Conservation (phyloP, 2,113 vertebrate species). For the Pseudorasbora parva region DNA sequence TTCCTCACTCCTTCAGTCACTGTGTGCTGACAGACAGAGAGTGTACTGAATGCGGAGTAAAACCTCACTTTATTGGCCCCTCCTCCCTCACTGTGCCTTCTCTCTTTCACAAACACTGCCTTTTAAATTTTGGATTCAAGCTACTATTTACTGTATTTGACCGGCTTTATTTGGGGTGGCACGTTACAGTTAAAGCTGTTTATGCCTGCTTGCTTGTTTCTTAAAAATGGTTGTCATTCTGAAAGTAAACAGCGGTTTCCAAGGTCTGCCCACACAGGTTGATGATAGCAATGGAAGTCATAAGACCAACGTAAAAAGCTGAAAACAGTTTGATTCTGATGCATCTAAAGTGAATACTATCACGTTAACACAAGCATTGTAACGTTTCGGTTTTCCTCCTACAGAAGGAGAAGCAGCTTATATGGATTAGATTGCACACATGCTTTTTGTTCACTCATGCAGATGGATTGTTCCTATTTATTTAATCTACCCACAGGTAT, state of each 20-base stretch:
- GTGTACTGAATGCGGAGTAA: constrained; percentile 16
- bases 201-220: background rate
- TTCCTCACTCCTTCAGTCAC: background rate
- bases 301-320: background rate
- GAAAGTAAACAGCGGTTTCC: background rate
- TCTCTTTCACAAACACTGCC: constrained; percentile 26
- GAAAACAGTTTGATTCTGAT: background rate
- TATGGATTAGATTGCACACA: background rate
- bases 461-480: background rate
- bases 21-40: constrained; percentile 14
- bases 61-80: constrained; percentile 40
- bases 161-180: background rate
- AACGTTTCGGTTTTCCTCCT: background rate
- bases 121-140: background rate
- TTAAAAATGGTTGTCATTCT: background rate
- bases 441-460: background rate
- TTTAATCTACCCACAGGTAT: background rate
- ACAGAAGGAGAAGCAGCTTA: background rate
- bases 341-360: background rate
- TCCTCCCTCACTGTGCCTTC: constrained; percentile 21
- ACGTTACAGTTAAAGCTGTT: background rate
- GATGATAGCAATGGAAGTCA: background rate
- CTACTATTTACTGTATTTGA: background rate
- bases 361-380: background rate
- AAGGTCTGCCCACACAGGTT: background rate